These are phyloP conservation scores for Rafetus swinhoei DNA, from an alignment of 2,113 vertebrate species.

Conservation along the genomic window DNA sequence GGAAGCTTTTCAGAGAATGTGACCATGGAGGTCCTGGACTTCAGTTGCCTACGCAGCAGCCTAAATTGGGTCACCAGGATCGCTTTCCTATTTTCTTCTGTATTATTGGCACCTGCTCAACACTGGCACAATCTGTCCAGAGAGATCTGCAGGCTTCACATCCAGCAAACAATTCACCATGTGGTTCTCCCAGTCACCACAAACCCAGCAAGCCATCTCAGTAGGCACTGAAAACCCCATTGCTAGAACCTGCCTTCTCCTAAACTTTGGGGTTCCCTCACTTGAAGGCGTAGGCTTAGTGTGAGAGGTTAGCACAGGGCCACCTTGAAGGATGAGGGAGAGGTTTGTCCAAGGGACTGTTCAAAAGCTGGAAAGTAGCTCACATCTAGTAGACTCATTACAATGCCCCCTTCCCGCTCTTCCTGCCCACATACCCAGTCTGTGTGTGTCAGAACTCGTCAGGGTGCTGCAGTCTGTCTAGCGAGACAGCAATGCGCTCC, in stretches of 20 bases:
- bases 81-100: not conserved
- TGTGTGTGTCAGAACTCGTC: not conserved
- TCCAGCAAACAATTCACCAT: not conserved
- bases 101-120: not conserved
- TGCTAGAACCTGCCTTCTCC: not conserved
- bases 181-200: not conserved
- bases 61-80: not conserved
- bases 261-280: not conserved
- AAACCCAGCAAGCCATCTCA: not conserved
- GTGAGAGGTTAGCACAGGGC: not conserved
- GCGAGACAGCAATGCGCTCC: not conserved
- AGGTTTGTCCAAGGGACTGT: not conserved
- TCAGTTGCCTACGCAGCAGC: not conserved
- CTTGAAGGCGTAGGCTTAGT: not conserved
- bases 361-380: not conserved
- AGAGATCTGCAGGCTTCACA: not conserved
- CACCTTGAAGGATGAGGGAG: not conserved
- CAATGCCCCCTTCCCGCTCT: not conserved
- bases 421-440: not conserved
- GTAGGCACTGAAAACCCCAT: too few relatives aligned
- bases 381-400: not conserved
- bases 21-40: not conserved
- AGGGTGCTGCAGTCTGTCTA: not conserved
- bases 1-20: not conserved
- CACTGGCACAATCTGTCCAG: not conserved